These are phyloP conservation scores for Amblyraja radiata DNA, from an alignment of 2,797 vertebrate genomes.

Conservation along the genomic window DNA sequence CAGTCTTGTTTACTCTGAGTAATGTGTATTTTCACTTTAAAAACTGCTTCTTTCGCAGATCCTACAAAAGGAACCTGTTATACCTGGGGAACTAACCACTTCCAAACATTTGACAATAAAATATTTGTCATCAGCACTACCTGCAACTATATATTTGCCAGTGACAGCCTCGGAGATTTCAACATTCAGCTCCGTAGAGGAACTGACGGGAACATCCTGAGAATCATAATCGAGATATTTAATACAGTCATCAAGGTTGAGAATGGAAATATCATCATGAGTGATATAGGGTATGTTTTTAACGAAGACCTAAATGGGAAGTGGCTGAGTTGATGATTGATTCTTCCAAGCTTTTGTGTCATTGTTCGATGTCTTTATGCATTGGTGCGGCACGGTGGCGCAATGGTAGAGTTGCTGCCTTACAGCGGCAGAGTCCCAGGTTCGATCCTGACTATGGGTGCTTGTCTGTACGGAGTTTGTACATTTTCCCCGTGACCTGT, in stretches of 20 bases:
- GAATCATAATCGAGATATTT: conserved; percentile 59
- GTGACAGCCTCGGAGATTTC: conserved; percentile 54
- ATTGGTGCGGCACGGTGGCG: too few species aligned
- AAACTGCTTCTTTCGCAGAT: conserved; percentile 2
- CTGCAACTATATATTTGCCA: conserved; percentile 64
- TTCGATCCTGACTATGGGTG: too few species aligned
- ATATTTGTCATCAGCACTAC: conserved; percentile 57
- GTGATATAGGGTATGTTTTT: conserved; percentile 42
- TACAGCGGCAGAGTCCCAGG: too few species aligned
- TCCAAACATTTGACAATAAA: conserved; percentile 63
- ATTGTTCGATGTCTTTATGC: too few species aligned
- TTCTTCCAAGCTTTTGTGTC: not conserved
- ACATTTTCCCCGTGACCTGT: too few species aligned
- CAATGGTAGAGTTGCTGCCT: too few species aligned
- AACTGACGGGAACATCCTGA: conserved; percentile 47
- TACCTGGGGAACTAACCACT: conserved; percentile 61
- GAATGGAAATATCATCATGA: conserved; percentile 48
- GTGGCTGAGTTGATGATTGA: not conserved
- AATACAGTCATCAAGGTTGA: conserved; percentile 50
- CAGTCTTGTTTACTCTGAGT: not conserved
- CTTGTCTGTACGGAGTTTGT: too few species aligned
- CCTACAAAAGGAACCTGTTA: not conserved
- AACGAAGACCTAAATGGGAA: not conserved
- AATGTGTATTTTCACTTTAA: not conserved
- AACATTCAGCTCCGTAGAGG: conserved; percentile 63